Percentiles rank a stretch among this genome's conserved stretches.
These are phyloP conservation scores for Hypena proboscidalis DNA, from an alignment of 2,888 invertebrate genomes.

Conservation along the genomic window DNA sequence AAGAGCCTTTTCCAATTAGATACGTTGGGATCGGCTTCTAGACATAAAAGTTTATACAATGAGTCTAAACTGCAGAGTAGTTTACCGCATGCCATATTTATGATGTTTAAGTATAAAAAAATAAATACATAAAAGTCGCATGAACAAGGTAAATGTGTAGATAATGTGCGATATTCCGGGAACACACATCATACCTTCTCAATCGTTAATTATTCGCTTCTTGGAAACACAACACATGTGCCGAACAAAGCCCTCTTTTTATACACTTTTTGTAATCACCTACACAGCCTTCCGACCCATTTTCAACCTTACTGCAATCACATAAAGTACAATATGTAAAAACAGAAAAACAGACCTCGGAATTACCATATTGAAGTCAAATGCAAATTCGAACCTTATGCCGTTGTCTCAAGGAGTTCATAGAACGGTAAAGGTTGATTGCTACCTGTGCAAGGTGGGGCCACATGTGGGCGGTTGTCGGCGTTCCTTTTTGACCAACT, in stretches of 20 bases:
- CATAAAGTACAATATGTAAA: conserved; percentile 7
- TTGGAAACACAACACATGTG: conserved; percentile 60
- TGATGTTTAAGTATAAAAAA: no score
- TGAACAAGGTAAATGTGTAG: conserved; percentile 33
- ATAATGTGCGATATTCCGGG: conserved; percentile 32
- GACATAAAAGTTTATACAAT: no score
- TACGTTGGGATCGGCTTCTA: no score
- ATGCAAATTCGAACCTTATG: conserved; percentile 20
- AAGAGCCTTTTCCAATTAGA: no score
- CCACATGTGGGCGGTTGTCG: conserved; percentile 54
- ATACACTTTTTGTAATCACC: conserved; percentile 45
- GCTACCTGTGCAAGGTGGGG: conserved; percentile 61
- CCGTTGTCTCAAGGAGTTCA: conserved; percentile 11
- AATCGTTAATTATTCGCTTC: conserved; percentile 61
- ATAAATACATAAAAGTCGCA: conserved; percentile 1
- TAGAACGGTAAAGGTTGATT: conserved; percentile 31
- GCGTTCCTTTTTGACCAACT: conserved; percentile 43
- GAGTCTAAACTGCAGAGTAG: no score
- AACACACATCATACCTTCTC: conserved; percentile 43
- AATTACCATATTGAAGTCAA: background rate
- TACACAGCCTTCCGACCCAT: conserved; percentile 5
- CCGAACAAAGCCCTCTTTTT: conserved; percentile 60
- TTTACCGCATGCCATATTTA: no score
- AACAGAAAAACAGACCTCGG: background rate
- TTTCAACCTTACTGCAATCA: background rate